phyloP scores from a whole-genome alignment of 2,797 vertebrate species.

The Notolabrus celidotus region DNA sequence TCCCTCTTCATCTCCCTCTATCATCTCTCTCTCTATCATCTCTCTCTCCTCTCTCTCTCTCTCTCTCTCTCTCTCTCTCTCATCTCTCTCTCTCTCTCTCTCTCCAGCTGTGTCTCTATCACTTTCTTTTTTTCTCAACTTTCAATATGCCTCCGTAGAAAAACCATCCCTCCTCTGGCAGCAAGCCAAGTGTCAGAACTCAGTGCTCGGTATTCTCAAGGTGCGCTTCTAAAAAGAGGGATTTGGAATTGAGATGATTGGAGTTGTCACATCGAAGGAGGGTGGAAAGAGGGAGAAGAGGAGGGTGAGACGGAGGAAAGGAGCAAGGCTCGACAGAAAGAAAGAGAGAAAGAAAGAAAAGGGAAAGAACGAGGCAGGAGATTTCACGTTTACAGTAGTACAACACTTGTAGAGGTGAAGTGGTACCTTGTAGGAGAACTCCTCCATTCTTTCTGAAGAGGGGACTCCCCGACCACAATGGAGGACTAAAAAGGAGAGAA shows the following conservation, averaged over 20 bases:
- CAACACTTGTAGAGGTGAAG: conserved; percentile 48
- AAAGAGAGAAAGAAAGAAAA: conserved; percentile 17
- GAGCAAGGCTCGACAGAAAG: neutral
- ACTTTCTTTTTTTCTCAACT: conserved; percentile 27
- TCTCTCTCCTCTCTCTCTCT: too few species aligned
- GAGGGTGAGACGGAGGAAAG: conserved; percentile 14
- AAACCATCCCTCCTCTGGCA: conserved; percentile 62
- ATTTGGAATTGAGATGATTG: conserved; percentile 81
- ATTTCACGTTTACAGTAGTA: conserved; percentile 39
- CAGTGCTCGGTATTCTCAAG: conserved; percentile 76
- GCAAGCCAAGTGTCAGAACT: conserved; percentile 75
- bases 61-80: conserved; percentile 44
- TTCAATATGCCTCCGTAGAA: conserved; percentile 61
- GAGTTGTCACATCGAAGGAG: conserved; percentile 71
- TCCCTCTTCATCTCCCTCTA: too few species aligned
- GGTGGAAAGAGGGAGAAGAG: neutral
- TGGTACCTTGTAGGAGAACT: conserved; percentile 95
- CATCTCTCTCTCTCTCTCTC: too few species aligned
- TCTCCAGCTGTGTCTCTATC: too few species aligned
- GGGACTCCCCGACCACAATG: conserved; percentile 95
- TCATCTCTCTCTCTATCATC: too few species aligned
- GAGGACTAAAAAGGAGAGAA: conserved; percentile 86
- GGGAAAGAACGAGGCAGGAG: conserved; percentile 7
- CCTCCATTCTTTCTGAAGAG: conserved; percentile 95
- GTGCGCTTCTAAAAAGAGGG: conserved; percentile 70